Base-by-base conservation (phyloP, 2,113 vertebrate species). In the Periophthalmus modestus region DNA sequence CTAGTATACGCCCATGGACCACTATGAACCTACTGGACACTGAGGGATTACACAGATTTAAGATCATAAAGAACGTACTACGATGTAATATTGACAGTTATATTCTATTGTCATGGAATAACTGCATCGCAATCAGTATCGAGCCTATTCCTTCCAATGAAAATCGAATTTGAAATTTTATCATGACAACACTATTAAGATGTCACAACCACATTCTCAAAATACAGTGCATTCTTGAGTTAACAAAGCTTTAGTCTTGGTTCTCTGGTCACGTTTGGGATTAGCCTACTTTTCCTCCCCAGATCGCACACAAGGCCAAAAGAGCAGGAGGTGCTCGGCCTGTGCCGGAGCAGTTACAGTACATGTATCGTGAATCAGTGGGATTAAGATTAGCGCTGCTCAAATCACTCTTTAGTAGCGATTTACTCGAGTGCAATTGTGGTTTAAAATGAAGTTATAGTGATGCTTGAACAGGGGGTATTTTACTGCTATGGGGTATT, bases 251-350 rank as follows among this genome's bases (percentile, higher is more conserved):
- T 84, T 74, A 69, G 71, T 78, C 81, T 73, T 82, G 57, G 73
- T 59, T 16, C 73, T 68, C 65, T 68, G 58, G 72, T 83, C 72
- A 77, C 48, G 50, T 86, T 85, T 81, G 57, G 82, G 88, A 91
- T 91, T 87, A 86, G 63, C 79, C 69, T 68, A 75, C 69, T 84
- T 88, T 87, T 65, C 50, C 3, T 50, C 18, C 77, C 65, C 23
- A 81, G 74, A 50, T 3, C 24, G 43, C 69, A 57, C 23, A 23
- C 5, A 5, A 14, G 54, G 21, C 46, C 68, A 71, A 78, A 80
- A 34, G 75, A 73, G 65, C 47, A 70, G 0, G 47, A 84, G 66
- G 70, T 57, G 57, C 76, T 73, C 70, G 52, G 43, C 55, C 46
- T 3, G 63, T 77, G 54, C 36, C 23, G n/a, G 12, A 73, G 67